Base-by-base conservation (phyloP, 2,113 vertebrate genomes). In the Caloenas nicobarica region DNA sequence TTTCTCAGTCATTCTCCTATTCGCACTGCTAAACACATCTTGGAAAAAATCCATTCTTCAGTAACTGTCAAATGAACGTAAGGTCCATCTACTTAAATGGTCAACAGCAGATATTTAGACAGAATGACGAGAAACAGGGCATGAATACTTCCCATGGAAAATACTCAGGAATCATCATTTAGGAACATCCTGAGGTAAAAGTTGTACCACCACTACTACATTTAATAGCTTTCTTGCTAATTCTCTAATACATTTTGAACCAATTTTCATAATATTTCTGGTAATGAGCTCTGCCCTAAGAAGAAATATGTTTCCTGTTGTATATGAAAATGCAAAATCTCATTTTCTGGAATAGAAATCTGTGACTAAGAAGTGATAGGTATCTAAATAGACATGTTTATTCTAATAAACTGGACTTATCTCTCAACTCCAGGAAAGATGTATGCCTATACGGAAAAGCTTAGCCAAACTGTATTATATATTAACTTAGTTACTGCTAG, bases 311-410 rank as follows among this genome's bases (percentile, higher is more conserved):
- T 65, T 94, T 93, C 46, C 13, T 93, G 40, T 69, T 76, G 26
- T 61, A 89, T 51, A 72, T 62, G 72, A 58, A 80, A 82, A 86
- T 53, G 36, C 26, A 77, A 82, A 82, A 66, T 77, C 54, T 82
- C 18, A 50, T 90, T 91, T 94, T 94, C 74, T 90, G 38, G 26
- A 85, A 88, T 64, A 76, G 61, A 85, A 86, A 88, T 88, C 65
- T 13, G 3, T 72, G 53, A 76, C 23, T 87, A 54, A 64, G 44
- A 88, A 81, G n/a, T 65, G 33, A 80, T 50, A 80, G 23, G 23
- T 72, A 81, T 65, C 66, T 95, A 86, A 94, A 81, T 22, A 77
- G 10, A 90, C 68, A 70, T 73, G 71, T 73, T 93, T 93, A 74
- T 77, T 91, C 50, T 61, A 82, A 64, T 69, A 82, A 88, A 85